Percentiles rank a stretch among this genome's conserved stretches.
phyloP scores from a whole-genome alignment of 1,140 invertebrate genomes.

The Brachionus rubens region DNA sequence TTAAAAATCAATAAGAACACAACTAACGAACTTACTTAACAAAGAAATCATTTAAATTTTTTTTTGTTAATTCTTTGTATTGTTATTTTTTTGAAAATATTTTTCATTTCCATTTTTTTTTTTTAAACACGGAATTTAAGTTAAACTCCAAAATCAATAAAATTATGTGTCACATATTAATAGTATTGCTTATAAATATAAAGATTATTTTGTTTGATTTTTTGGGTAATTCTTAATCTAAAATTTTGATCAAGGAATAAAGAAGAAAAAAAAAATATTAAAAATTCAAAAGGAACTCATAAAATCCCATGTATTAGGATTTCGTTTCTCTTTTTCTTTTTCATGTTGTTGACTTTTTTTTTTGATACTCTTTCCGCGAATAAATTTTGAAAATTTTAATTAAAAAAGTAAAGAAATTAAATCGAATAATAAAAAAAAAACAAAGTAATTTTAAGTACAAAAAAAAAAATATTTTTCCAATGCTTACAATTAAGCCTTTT shows the following conservation, averaged over 20 bases:
- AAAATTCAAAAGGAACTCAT: background rate
- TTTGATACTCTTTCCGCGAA: no score
- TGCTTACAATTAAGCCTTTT: no score
- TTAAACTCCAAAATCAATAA: constrained; percentile 16
- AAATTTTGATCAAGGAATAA: no score
- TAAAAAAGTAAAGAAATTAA: no score
- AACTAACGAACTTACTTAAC: constrained; percentile 11
- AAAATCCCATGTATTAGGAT: no score
- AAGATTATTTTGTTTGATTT: background rate
- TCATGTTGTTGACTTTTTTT: no score
- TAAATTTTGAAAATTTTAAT: no score
- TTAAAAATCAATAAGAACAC: constrained; percentile 20
- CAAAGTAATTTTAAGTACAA: no score
- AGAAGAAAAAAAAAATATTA: no score
- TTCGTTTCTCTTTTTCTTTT: no score
- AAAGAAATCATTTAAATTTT: background rate
- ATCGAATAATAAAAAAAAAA: no score
- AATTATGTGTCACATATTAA: constrained; percentile 5
- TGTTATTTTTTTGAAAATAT: background rate
- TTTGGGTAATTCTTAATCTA: background rate
- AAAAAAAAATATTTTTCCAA: no score
- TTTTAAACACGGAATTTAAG: background rate
- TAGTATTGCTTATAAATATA: background rate
- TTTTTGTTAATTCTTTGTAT: background rate
- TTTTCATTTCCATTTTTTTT: background rate